A percentile compares a stretch with the other conserved stretches of the same genome.
Conservation (phyloP, 2,888 invertebrate genomes). For the Myathropa florea region DNA sequence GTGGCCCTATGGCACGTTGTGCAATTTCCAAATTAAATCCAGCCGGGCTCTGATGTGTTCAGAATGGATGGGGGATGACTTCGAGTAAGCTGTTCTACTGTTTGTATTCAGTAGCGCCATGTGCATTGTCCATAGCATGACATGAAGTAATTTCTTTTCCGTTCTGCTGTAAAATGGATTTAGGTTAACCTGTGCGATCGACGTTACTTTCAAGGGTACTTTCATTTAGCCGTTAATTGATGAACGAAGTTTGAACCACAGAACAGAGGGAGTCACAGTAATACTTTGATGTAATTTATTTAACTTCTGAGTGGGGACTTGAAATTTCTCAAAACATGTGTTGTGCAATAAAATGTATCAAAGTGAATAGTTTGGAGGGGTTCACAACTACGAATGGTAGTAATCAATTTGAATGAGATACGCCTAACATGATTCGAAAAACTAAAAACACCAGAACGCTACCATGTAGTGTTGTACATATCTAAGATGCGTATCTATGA, state of each 20-base stretch:
- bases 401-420: slow-evolving; percentile 14
- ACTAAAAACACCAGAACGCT: not conserved
- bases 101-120: slow-evolving; percentile 31
- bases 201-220: slow-evolving; percentile 48
- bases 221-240: slow-evolving; percentile 47
- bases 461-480: not conserved
- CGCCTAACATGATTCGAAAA: not conserved
- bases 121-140: slow-evolving; percentile 48
- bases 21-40: slow-evolving; percentile 59
- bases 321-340: slow-evolving; percentile 37
- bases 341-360: slow-evolving; percentile 26
- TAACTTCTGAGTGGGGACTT: slow-evolving; percentile 15
- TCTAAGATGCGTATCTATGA: not conserved
- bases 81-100: slow-evolving; percentile 3
- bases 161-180: slow-evolving; percentile 32
- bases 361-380: not conserved
- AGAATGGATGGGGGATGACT: slow-evolving; percentile 15
- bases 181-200: slow-evolving; percentile 53
- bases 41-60: not conserved
- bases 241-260: not conserved
- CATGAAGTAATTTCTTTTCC: slow-evolving; percentile 37
- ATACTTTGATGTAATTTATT: slow-evolving; percentile 17
- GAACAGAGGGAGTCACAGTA: slow-evolving; percentile 3
- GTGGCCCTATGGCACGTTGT: slow-evolving; percentile 29
- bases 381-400: not conserved